Evolutionary conservation across 2,888 invertebrate species (phyloP).

Genomic region (Drosophila paranaensis): DNA sequence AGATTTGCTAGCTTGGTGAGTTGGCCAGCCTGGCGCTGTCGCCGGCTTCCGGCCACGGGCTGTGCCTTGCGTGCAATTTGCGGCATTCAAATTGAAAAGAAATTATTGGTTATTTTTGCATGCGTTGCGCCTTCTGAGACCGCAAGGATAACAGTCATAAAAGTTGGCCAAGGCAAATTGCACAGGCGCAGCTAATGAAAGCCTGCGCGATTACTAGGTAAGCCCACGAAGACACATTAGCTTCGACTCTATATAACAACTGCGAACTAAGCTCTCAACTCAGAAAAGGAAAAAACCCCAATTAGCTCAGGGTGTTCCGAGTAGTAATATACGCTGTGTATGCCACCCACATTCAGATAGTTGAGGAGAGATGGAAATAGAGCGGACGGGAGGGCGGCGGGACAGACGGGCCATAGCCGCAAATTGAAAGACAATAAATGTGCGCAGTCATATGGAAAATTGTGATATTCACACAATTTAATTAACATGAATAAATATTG

Average conservation of each 20-base stretch:
- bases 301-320: background rate
- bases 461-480: conserved; percentile 85
- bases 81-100: conserved; percentile 68
- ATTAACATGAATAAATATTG: conserved; percentile 85
- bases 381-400: background rate
- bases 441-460: conserved; percentile 83
- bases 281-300: background rate
- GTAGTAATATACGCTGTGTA: background rate
- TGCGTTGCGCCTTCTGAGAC: conserved; percentile 63
- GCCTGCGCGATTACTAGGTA: conserved; percentile 39
- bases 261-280: background rate
- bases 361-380: background rate
- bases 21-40: conserved; percentile 32
- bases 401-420: conserved; percentile 59
- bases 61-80: conserved; percentile 69
- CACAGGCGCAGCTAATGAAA: conserved; percentile 46
- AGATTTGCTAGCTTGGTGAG: conserved; percentile 18
- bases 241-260: background rate
- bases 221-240: conserved; percentile 12
- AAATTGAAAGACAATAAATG: conserved; percentile 83
- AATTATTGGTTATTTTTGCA: conserved; percentile 77
- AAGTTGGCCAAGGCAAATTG: conserved; percentile 55
- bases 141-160: conserved; percentile 58
- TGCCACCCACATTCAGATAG: background rate
- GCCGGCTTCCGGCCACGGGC: conserved; percentile 40